Conservation (phyloP, 2,797 vertebrate genomes). For the Mus spretus region DNA sequence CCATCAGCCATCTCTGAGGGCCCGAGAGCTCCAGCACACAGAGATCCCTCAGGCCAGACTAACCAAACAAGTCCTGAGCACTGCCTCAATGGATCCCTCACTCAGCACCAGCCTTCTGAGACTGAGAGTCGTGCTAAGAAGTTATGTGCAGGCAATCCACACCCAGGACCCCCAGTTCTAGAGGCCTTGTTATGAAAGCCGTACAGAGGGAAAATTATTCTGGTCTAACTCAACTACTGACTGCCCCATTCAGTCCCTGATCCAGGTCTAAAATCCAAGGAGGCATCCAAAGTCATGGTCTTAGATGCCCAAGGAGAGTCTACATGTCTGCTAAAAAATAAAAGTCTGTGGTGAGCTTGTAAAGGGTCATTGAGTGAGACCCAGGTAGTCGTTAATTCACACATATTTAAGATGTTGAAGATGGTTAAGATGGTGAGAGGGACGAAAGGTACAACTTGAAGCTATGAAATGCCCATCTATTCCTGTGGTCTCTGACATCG, state of each 20-base stretch:
- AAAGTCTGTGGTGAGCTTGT: background rate
- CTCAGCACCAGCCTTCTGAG: background rate
- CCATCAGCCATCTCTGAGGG: background rate
- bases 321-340: background rate
- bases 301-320: background rate
- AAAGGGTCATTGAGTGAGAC: background rate
- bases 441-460: background rate
- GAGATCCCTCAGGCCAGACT: background rate
- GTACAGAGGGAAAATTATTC: background rate
- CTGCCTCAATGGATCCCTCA: background rate
- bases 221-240: background rate
- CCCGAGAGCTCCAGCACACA: background rate
- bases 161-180: background rate
- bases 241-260: background rate
- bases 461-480: background rate
- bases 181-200: background rate
- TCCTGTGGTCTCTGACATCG: background rate
- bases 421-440: background rate
- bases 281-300: background rate
- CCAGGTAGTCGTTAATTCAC: background rate
- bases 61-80: background rate
- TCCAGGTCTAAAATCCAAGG: constrained; percentile 15
- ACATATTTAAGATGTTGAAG: constrained; percentile 17
- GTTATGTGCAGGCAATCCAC: background rate
- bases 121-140: background rate